Percentiles rank a stretch among this genome's conserved stretches.
phyloP scores from a whole-genome alignment of 2,888 invertebrate species.

The Allophyes oxyacanthae region DNA sequence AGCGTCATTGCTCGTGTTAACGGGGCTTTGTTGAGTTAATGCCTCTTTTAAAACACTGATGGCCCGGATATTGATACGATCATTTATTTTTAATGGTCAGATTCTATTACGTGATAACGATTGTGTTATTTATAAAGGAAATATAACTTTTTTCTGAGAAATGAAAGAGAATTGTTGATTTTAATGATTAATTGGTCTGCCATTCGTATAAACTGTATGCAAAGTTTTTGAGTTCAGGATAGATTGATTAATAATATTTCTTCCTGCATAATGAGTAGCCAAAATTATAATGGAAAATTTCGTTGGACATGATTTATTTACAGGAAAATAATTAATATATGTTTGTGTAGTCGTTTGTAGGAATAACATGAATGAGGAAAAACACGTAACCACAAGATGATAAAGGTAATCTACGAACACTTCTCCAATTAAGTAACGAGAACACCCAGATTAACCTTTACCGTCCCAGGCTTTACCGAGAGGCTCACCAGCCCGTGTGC shows the following conservation, averaged over 20 bases:
- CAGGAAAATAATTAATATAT: too few relatives aligned
- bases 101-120: slow-evolving; percentile 15
- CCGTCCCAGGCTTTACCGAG: slow-evolving; percentile 19
- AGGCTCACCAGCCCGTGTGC: slow-evolving; percentile 1
- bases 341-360: too few relatives aligned
- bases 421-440: slow-evolving; percentile 38
- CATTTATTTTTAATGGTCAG: slow-evolving; percentile 24
- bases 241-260: too few relatives aligned
- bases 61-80: slow-evolving; percentile 22
- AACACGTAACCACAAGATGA: slow-evolving; percentile 13
- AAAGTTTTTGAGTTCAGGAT: too few relatives aligned
- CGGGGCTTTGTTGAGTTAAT: slow-evolving; percentile 12
- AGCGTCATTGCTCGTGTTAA: slow-evolving; percentile 12
- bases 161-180: background rate
- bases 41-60: slow-evolving; percentile 12
- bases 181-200: too few relatives aligned
- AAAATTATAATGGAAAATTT: too few relatives aligned
- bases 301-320: too few relatives aligned
- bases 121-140: slow-evolving; percentile 10
- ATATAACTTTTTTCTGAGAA: background rate
- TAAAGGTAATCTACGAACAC: slow-evolving; percentile 36
- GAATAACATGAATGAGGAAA: slow-evolving; percentile 6
- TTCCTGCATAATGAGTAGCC: too few relatives aligned
- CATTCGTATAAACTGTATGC: too few relatives aligned
- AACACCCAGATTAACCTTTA: slow-evolving; percentile 35